phyloP scores from a whole-genome alignment of 1,140 invertebrate genomes.

The Episyrphus balteatus region DNA sequence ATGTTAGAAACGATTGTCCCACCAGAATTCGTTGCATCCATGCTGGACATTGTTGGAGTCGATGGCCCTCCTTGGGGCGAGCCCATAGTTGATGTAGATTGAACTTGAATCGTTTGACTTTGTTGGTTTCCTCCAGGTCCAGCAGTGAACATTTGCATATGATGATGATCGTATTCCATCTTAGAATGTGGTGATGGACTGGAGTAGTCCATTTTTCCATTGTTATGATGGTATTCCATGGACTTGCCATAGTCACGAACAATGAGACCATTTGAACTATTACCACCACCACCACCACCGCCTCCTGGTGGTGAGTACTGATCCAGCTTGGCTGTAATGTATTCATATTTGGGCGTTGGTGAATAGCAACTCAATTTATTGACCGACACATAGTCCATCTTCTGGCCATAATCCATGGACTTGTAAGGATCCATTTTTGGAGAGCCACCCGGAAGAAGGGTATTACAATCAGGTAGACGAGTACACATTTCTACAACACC shows the following conservation, averaged over 20 bases:
- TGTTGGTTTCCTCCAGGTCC: no score
- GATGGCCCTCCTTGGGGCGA: background rate
- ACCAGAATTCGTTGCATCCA: constrained; percentile 5
- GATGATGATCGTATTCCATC: constrained; percentile 21
- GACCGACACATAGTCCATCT: constrained; percentile 21
- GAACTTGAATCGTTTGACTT: no score
- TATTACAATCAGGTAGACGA: constrained; percentile 33
- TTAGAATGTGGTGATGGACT: constrained; percentile 14
- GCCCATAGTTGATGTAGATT: background rate
- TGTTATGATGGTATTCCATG: constrained; percentile 24
- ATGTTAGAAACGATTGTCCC: background rate
- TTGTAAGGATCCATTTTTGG: constrained; percentile 21
- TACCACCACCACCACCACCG: constrained; percentile 18
- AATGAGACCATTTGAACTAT: constrained; percentile 20
- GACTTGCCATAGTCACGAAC: constrained; percentile 18
- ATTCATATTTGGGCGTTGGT: constrained; percentile 34
- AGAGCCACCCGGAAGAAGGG: constrained; percentile 26
- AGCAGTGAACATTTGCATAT: constrained; percentile 15
- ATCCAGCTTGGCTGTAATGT: constrained; percentile 23
- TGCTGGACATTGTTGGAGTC: constrained; percentile 12
- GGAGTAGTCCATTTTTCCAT: constrained; percentile 30
- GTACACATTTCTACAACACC: constrained; percentile 22
- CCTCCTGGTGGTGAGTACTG: constrained; percentile 24
- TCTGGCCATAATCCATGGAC: constrained; percentile 19
- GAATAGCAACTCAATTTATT: constrained; percentile 35